Base-by-base conservation (phyloP, 2,797 vertebrate species). In the Darevskia nairensis region DNA sequence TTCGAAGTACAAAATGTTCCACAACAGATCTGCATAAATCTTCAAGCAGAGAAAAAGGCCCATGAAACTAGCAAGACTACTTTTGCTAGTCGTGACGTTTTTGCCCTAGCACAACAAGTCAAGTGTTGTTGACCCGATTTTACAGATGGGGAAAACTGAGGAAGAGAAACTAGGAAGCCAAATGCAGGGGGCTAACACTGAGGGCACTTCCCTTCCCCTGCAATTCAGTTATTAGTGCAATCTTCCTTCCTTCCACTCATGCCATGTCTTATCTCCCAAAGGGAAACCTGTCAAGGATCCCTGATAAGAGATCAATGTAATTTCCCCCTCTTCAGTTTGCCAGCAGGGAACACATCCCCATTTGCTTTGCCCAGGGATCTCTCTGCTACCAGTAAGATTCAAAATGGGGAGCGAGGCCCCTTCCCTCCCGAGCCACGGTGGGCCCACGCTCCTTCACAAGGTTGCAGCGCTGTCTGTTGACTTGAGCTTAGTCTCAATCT, bases 401-500 rank as follows among this genome's bases (percentile, higher is more conserved):
- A 82, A 92, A 39, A 29, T 44, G 7, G 44, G 68, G 88, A 75
- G 55, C n/a, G 8, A 6, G 44, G 55, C 32, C 82, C 85, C 79
- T 84, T 82, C 59, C 41, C 10, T 4, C 6, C 8, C 41, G 79
- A 39, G 27, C 74, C 19, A 6, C 0, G 13, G 44, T 11, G 29
- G 44, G 17, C 25, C 25, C n/a, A 35, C 2, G 2, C 23, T n/a
- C 39, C 55, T 32, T 92, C 88, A 92, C 35, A 75, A 39, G 21
- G 75, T 83, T 10, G 77, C 69, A 15, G 35, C 44, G 3, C 32
- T 75, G 0, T 85, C 84, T 0, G 90, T 69, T 0, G 85, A 50
- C 59, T 27, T 80, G 21, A 82, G 74, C 32, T 88, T 89, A 32
- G 66, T 88, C 46, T 82, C 89, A 87, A 41, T 88, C 83, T 84